Evolutionary conservation across 2,113 vertebrate genomes (phyloP).

Genomic region (Calidris pugnax): DNA sequence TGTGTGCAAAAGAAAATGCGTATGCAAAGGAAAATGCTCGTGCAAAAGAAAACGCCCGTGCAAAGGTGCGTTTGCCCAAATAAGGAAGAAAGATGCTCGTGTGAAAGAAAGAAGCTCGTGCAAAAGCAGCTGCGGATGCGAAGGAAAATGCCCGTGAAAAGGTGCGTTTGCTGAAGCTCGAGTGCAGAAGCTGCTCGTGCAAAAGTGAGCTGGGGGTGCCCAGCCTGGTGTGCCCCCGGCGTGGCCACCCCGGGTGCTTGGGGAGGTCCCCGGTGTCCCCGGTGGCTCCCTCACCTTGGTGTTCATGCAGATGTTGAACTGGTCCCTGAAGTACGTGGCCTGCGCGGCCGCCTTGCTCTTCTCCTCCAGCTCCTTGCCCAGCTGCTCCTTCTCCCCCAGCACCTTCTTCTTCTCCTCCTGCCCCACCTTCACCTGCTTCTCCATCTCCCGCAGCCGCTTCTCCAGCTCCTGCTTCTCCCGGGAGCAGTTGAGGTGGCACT

Average conservation of each 20-base stretch:
- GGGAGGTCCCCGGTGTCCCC: fast-evolving
- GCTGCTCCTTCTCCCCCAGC: slow-evolving; percentile 47
- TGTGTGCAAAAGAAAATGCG: fast-evolving
- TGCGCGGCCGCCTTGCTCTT: neutral
- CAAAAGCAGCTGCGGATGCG: no score
- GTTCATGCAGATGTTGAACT: neutral
- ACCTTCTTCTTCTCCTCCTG: slow-evolving; percentile 36
- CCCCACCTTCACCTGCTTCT: neutral
- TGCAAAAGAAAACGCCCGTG: fast-evolving
- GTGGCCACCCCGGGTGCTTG: fast-evolving
- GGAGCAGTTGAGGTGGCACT: neutral
- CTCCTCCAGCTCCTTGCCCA: slow-evolving; percentile 58
- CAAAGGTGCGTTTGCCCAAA: neutral
- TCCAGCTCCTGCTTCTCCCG: slow-evolving; percentile 42
- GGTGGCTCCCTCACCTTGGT: neutral
- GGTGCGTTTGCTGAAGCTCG: fast-evolving
- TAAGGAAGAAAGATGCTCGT: no score
- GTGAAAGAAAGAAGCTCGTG: fast-evolving
- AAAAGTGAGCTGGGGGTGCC: fast-evolving
- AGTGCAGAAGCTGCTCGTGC: fast-evolving
- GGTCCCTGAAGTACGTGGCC: neutral
- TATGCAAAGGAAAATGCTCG: fast-evolving
- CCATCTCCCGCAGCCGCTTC: neutral
- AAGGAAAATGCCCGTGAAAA: fast-evolving
- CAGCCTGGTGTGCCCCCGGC: fast-evolving